A percentile compares a stretch with the other conserved stretches of the same genome.
These are phyloP conservation scores for Cyprinella venusta DNA, from an alignment of 2,797 vertebrate species.

Conservation along the genomic window DNA sequence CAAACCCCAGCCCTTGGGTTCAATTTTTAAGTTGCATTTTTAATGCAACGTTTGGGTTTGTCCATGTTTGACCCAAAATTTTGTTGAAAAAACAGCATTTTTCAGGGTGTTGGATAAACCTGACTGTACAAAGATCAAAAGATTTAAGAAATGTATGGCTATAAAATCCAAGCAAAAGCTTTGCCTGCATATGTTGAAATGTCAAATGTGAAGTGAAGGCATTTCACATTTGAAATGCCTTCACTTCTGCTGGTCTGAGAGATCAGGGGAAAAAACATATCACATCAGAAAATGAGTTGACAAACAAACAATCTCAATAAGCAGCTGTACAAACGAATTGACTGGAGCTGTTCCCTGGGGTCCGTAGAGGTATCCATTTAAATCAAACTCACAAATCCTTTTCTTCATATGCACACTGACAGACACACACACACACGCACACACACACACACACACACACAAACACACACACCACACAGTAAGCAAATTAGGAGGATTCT, in stretches of 20 bases:
- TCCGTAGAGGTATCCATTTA: conserved; percentile 75
- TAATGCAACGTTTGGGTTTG: too few species aligned
- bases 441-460: neutral
- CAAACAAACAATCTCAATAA: conserved; percentile 78
- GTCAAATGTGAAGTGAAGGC: conserved; percentile 41
- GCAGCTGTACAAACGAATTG: conserved; percentile 70
- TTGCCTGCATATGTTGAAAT: conserved; percentile 54
- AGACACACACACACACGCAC: neutral
- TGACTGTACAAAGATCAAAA: conserved; percentile 67
- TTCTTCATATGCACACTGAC: conserved; percentile 11
- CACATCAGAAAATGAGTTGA: conserved; percentile 77
- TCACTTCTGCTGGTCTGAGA: conserved; percentile 41
- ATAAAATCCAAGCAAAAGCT: conserved; percentile 55
- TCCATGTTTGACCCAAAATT: too few species aligned
- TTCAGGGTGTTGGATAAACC: neutral
- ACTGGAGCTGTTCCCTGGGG: conserved; percentile 74
- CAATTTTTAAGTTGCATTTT: too few species aligned
- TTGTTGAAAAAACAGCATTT: too few species aligned
- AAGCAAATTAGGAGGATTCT: conserved; percentile 20
- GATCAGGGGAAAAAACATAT: conserved; percentile 67
- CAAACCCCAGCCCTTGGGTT: too few species aligned
- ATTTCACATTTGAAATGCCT: too few species aligned
- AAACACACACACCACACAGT: neutral
- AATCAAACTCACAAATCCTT: conserved; percentile 68
- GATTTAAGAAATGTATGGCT: conserved; percentile 48